Conservation (phyloP, 92 coral and sea anemone species). For the Diadumene lineata region DNA sequence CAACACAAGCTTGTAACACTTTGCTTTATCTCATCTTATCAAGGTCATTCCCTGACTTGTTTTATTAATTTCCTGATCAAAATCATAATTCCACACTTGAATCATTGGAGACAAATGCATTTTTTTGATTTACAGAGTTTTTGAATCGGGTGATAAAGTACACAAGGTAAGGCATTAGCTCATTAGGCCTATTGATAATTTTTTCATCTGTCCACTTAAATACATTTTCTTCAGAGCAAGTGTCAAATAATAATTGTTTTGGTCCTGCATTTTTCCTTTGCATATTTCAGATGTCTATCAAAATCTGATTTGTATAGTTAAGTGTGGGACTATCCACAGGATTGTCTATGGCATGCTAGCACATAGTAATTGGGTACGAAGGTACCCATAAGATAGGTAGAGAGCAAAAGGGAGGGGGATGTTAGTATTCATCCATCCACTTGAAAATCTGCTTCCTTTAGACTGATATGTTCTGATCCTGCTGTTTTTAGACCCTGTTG, state of each 20-base stretch:
- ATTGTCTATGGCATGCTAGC: conserved; percentile 2
- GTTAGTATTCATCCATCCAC: not conserved
- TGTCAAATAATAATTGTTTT: too few species aligned
- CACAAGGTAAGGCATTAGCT: too few species aligned
- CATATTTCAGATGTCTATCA: not conserved
- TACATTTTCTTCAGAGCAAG: not conserved
- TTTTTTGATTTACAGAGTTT: too few species aligned
- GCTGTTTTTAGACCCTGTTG: not conserved
- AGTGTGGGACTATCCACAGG: not conserved
- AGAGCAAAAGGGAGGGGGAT: not conserved
- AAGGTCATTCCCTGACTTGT: too few species aligned
- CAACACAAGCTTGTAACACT: not conserved
- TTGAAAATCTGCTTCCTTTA: not conserved
- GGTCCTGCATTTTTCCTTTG: not conserved
- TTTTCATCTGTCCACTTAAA: not conserved
- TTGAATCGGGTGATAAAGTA: too few species aligned
- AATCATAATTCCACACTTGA: too few species aligned
- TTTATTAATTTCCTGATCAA: too few species aligned
- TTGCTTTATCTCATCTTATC: not conserved
- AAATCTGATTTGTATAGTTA: not conserved
- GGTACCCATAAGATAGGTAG: too few species aligned
- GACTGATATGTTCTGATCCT: too few species aligned
- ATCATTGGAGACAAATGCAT: too few species aligned
- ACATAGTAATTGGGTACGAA: not conserved
- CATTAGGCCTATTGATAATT: not conserved